Base-by-base conservation (phyloP, 2,888 invertebrate genomes). In the Arge pagana region DNA sequence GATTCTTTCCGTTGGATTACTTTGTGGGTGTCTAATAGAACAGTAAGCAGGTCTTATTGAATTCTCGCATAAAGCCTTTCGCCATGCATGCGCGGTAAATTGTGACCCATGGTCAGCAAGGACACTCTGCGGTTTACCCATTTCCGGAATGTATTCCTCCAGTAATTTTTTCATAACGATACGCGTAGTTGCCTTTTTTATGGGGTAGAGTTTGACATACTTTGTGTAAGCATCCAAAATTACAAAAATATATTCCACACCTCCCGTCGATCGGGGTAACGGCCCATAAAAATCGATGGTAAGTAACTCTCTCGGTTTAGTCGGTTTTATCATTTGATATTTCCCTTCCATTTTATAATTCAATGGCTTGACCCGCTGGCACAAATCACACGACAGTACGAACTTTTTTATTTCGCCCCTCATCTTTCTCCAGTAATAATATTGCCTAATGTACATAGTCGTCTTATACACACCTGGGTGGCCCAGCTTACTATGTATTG, bases 171-270 rank as follows among this genome's bases (percentile, higher is more conserved):
- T 35, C 1, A 50, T 54, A 7, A 52, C 36, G 15, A 31, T 39
- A 36, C n/a, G 28, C 1, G 62, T 61, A 10, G 33, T 45, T 5
- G 56, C 63, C 26, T 50, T 48, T 23, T 58, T 53, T 4, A 66
- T 18, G 2, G 60, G 56, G 24, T 61, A 65, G 3, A 63, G 30
- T 36, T 48, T 48, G 2, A 62, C 52, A 43, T 53, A 63, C 39
- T 65, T 62, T 1, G 57, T 53, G 30, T 62, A 64, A 2, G 40
- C 18, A 37, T 64, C 62, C 1, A 64, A 48, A 2, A 58, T 48
- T 1, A 65, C 63, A n/a, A 65, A 56, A 11, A 64, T 42, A 30
- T 57, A 57, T 7, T 54, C n/a, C 4, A 58, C 58, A 6, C 56
- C 45, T 15, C 52, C 55, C 3, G 21, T 10, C 2, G 21, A 37